Percentiles rank a stretch among this genome's conserved stretches.
Evolutionary conservation across 2,113 vertebrate species (phyloP).

Genomic region (Rutilus rutilus): DNA sequence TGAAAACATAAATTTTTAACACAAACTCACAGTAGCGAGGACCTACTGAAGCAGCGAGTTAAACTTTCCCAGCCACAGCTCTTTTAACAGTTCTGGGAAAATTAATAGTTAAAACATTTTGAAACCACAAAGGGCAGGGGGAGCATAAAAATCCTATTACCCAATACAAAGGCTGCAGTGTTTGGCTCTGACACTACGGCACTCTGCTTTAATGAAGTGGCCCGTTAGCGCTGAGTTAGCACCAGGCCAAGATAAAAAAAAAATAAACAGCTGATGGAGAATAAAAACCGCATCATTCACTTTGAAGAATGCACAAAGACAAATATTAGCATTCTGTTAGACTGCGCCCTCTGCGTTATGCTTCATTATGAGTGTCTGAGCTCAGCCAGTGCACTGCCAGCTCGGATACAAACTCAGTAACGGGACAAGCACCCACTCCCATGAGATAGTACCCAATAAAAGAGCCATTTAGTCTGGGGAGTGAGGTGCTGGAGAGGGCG

Average conservation of each 20-base stretch:
- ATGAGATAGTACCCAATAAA: slow-evolving; percentile 43
- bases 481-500: slow-evolving; percentile 22
- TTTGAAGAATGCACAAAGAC: slow-evolving; percentile 49
- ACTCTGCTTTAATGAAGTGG: slow-evolving; percentile 59
- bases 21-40: slow-evolving; percentile 45
- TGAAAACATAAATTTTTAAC: neutral
- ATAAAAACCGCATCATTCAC: slow-evolving; percentile 17
- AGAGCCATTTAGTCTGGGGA: slow-evolving; percentile 31
- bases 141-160: slow-evolving; percentile 76
- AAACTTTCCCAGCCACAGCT: slow-evolving; percentile 60
- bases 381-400: slow-evolving; percentile 1
- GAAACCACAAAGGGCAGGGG: slow-evolving; percentile 61
- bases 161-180: slow-evolving; percentile 71
- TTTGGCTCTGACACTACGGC: slow-evolving; percentile 62
- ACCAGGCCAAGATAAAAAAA: slow-evolving; percentile 42
- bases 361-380: slow-evolving; percentile 48
- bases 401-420: slow-evolving; percentile 40
- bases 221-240: slow-evolving; percentile 60
- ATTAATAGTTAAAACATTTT: slow-evolving; percentile 69
- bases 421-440: slow-evolving; percentile 45
- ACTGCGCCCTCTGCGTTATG: slow-evolving; percentile 37
- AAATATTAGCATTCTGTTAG: slow-evolving; percentile 48
- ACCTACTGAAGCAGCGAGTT: slow-evolving; percentile 55
- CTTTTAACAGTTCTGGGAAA: slow-evolving; percentile 59
- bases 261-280: slow-evolving; percentile 35